Base-by-base conservation (phyloP, 2,113 vertebrate genomes). In the Dicrurus megarhynchus region DNA sequence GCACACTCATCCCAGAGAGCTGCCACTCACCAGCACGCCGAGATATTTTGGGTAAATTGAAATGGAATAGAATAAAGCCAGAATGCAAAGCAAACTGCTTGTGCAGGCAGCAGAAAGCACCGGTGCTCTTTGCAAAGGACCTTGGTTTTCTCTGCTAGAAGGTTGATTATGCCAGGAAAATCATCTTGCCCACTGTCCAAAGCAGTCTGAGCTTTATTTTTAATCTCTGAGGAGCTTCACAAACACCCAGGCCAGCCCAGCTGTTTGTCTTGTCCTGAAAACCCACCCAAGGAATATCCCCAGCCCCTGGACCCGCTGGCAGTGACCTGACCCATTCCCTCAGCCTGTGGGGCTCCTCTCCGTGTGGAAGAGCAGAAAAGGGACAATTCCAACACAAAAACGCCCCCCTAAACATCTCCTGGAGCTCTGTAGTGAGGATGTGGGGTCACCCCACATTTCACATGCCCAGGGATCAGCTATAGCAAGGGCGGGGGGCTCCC, bases 51-150 rank as follows among this genome's bases (percentile, higher is more conserved):
- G 89, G 69, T 63, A 46, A 70, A 83, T 55, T 77, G 59, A 69
- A 57, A 85, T 17, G 63, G 41, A 76, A 47, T 8, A 61, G 74
- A 46, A 84, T 35, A 18, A 74, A 94, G 81, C 44, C 49, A 30
- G 42, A 49, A 90, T 89, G 63, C 65, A 82, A 84, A 89, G 61
- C 32, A 32, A 91, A 60, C 35, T 74, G 88, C 85, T 78, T 55
- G 37, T 80, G 55, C 91, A 77, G 64, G 4, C 42, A 70, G 82
- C 70, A 93, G 41, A 67, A 88, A 73, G 59, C 42, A 42, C 16
- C 20, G 6, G 44, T 1, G 13, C 10, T 37, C 39, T 26, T 63
- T 81, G 79, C 79, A 27, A 46, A 85, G 52, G 13, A 30, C 2
- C 0, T 10, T 22, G 44, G 11, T 42, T 18, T 6, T 63, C 26